Evolutionary conservation across 2,888 invertebrate species (phyloP), one percentile per base, ranked within the genome.

Genomic region (Lycophotia porphyrea): DNA sequence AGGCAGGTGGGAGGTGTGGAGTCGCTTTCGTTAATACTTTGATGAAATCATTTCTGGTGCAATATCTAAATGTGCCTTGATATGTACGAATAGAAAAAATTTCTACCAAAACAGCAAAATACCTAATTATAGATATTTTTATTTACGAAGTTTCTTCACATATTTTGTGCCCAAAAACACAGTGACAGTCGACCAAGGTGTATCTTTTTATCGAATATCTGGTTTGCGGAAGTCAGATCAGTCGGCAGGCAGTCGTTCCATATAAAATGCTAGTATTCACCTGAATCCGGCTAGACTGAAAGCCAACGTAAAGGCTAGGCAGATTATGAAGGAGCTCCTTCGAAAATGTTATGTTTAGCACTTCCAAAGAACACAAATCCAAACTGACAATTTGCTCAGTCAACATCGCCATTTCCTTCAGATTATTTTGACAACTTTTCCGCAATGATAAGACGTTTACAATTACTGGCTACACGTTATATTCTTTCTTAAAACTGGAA

Each of bases 1-100:
- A 88, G 90, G 78, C 82, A 84, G 80, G 81, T 79, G 76, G 74
- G 87, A 85, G 82, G 80, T 55, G 66, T 94, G 81, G 95, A 95
- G 95, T 85, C 66, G 92, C 58, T 4, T 79, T 78, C 24, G 13
- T 49, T 63, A 71, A n/a, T 31, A 71, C 18, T 69, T 39, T 24
- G 2, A 8, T 36, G 36, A 36, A 60, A 0, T 36, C 0, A 15
- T 71, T 68, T 67, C 66, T 66, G 13, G 7, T 34, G 36, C 13
- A 61, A 24, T n/a, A 36, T 61, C 2, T 36, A n/a, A n/a, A 8
- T 44, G 2, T 36, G n/a, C n/a, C 15, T 36, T n/a, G 61, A n/a
- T 13, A 61, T n/a, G 13, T n/a, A 8, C 39, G 27, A 55, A n/a
- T n/a, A n/a, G n/a, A 27, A 55, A 27, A 27, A 27, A 5, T 52